phyloP scores from a whole-genome alignment of 2,797 vertebrate species.

The Rhynchotus rufescens region DNA sequence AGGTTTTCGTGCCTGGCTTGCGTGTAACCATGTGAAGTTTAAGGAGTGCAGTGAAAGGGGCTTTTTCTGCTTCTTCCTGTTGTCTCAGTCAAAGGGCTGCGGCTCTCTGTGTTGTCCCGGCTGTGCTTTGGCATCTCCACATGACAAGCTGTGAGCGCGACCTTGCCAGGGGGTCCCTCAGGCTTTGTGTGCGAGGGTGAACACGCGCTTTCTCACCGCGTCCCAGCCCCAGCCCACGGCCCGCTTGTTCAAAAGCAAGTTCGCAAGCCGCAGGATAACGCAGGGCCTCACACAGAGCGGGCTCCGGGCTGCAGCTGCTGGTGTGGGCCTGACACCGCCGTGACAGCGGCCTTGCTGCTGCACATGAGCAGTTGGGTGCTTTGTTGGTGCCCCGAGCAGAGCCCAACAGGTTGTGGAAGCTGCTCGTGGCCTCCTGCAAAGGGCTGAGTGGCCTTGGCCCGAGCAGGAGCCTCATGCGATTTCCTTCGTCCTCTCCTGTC shows the following conservation, averaged over 20 bases:
- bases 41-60: neutral
- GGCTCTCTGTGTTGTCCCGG: slow-evolving; percentile 19
- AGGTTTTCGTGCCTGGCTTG: neutral
- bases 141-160: slow-evolving; percentile 41
- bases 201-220: neutral
- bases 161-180: slow-evolving; percentile 41
- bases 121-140: slow-evolving; percentile 48
- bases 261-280: slow-evolving; percentile 72
- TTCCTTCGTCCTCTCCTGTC: neutral
- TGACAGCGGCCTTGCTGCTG: slow-evolving; percentile 33
- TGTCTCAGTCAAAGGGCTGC: neutral
- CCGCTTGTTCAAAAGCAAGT: slow-evolving; percentile 27
- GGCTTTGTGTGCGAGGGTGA: slow-evolving; percentile 3
- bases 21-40: neutral
- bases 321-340: slow-evolving; percentile 30
- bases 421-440: neutral
- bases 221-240: slow-evolving; percentile 26
- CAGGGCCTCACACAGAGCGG: slow-evolving; percentile 66
- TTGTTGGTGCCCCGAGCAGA: neutral
- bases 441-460: rapidly evolving
- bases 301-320: slow-evolving; percentile 67
- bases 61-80: neutral
- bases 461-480: rapidly evolving
- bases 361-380: slow-evolving; percentile 14
- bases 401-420: neutral